Base-by-base conservation (phyloP, 92 coral and sea anemone species). In the Chrysogorgia sp. region DNA sequence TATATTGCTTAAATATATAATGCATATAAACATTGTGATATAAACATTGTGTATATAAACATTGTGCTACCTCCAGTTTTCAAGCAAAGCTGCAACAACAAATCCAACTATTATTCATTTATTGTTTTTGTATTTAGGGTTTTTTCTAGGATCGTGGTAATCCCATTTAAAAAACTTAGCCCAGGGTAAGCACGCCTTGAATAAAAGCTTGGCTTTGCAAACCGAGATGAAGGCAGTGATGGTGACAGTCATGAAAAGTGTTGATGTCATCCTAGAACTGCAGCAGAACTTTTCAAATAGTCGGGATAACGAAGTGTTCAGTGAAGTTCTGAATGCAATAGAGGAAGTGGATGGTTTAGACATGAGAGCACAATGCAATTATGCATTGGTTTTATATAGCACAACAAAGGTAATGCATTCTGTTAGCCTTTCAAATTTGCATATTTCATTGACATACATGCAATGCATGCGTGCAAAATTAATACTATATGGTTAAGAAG, bases 381-480 rank as follows among this genome's bases (percentile, higher is more conserved):
- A 79, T 33, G 34, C 66, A 25, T 45, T 79, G 4, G 79, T 67
- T 2, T 62, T 79, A 10, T 79, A 63, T 66, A 24, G 63, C 50
- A 79, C 77, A 3, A 58, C 63, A 30, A 79, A 79, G 67, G 84
- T 79, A 79, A 19, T 10, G 68, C 62, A 22, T n/a, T n/a, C n/a
- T 33, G 21, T 28, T 25, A 8, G 3, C 7, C 4, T 5, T 14
- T 2, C 19, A 30, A 10, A 19, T 13, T 60, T 22, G 26, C 15
- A n/a, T n/a, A n/a, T n/a, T n/a, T n/a, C n/a, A n/a, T n/a, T n/a
- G n/a, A n/a, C n/a, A n/a, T n/a, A n/a, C n/a, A n/a, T n/a, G n/a
- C n/a, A n/a, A n/a, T n/a, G n/a, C n/a, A n/a, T n/a, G n/a, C n/a
- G n/a, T n/a, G n/a, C n/a, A n/a, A n/a, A n/a, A n/a, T n/a, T n/a